Percentiles rank a stretch among this genome's conserved stretches.
Evolutionary conservation across 2,113 vertebrate genomes (phyloP).

Genomic region (Myrmecophaga tridactyla): DNA sequence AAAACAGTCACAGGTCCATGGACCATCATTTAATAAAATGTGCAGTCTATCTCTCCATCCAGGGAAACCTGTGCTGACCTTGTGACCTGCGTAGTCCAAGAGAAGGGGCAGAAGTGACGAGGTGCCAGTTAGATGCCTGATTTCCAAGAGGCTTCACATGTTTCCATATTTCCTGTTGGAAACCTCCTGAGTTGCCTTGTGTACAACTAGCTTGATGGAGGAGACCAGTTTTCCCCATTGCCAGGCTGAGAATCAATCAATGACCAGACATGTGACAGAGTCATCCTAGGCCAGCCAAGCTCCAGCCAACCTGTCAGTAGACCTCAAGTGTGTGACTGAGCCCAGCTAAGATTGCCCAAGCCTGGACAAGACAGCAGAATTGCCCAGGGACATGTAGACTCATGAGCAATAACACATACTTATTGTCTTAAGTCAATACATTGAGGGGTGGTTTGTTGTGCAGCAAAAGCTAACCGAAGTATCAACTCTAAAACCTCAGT

Average conservation of each 20-base stretch:
- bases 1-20: not conserved
- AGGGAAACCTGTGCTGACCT: not conserved
- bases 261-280: not conserved
- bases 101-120: not conserved
- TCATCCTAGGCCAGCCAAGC: not conserved
- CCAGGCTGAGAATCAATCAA: not conserved
- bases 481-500: not conserved
- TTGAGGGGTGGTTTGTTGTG: not conserved
- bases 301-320: not conserved
- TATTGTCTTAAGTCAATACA: not conserved
- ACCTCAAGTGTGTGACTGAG: not conserved
- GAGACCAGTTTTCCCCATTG: not conserved
- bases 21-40: not conserved
- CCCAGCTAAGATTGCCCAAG: not conserved
- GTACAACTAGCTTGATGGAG: not conserved
- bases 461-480: not conserved
- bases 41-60: not conserved
- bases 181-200: not conserved
- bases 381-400: not conserved
- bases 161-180: not conserved
- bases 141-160: not conserved
- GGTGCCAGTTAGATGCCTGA: not conserved
- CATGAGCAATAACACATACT: not conserved
- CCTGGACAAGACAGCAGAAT: not conserved
- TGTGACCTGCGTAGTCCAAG: not conserved